These are phyloP conservation scores for Gari tellinella DNA, from an alignment of 2,888 invertebrate species.

Conservation along the genomic window DNA sequence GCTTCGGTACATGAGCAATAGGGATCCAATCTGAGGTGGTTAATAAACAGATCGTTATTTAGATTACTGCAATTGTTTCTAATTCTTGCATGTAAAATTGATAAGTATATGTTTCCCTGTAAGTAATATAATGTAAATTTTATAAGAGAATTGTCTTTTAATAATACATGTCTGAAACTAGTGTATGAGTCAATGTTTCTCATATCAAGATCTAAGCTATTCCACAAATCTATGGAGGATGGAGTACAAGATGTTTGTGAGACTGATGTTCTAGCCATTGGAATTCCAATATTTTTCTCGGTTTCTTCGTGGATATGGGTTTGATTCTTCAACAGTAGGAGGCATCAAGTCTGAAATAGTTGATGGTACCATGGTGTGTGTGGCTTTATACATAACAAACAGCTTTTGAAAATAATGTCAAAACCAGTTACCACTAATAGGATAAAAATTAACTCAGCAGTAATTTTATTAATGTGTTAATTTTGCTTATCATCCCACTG, in stretches of 20 bases:
- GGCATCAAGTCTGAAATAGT: not conserved
- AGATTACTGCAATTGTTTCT: not conserved
- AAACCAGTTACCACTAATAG: too few species aligned
- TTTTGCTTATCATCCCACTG: too few species aligned
- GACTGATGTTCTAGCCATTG: not conserved
- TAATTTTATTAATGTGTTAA: too few species aligned
- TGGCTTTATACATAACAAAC: conserved; percentile 1
- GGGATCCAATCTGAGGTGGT: not conserved
- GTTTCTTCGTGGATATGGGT: not conserved
- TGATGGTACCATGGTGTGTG: not conserved
- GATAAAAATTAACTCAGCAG: too few species aligned
- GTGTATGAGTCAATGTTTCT: not conserved
- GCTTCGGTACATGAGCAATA: not conserved
- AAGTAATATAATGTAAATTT: not conserved
- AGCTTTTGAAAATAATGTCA: not conserved
- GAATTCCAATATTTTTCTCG: not conserved
- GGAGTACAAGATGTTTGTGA: not conserved
- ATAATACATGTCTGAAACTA: not conserved
- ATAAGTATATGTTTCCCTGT: not conserved
- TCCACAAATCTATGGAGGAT: not conserved
- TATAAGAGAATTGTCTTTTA: not conserved
- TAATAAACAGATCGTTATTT: not conserved
- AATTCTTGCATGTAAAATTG: conserved; percentile 3
- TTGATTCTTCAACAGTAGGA: not conserved
- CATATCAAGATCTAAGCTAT: not conserved